Evolutionary conservation across 30 jellyfish, hydroid and myxozoan species (phyloP).

Genomic region (Nemopilema nomurai): DNA sequence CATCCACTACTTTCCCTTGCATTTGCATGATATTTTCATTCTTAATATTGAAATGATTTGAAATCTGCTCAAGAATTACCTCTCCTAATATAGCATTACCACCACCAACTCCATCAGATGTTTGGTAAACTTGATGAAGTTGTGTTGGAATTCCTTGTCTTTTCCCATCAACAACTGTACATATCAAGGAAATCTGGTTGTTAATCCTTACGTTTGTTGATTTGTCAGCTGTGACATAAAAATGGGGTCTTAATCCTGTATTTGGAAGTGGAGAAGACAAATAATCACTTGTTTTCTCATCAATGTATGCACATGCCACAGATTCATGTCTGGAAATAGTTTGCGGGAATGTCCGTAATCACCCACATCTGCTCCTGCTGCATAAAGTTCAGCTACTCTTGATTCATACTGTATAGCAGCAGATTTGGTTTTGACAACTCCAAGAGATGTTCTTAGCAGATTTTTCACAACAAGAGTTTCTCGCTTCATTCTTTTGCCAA

Average conservation of each 20-base stretch:
- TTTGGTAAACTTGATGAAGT: constrained; percentile 9
- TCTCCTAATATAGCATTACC: constrained; percentile 13
- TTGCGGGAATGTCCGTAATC: background rate
- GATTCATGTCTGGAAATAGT: background rate
- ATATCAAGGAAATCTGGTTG: constrained; percentile 31
- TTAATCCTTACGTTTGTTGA: background rate
- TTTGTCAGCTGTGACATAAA: background rate
- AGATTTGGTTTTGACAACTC: constrained; percentile 43
- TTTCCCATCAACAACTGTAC: constrained; percentile 44
- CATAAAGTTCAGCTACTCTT: constrained; percentile 32
- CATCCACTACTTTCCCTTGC: constrained; percentile 48
- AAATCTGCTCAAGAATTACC: background rate
- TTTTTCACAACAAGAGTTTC: constrained; percentile 22
- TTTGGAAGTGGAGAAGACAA: background rate
- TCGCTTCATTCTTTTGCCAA: background rate
- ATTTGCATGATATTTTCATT: constrained; percentile 2
- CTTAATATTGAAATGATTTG: background rate
- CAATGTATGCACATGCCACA: background rate
- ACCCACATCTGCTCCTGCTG: constrained; percentile 8
- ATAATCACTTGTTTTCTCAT: background rate
- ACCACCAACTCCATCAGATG: constrained; percentile 44
- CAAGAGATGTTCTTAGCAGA: constrained; percentile 43
- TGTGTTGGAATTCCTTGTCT: constrained; percentile 19
- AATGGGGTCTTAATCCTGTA: background rate
- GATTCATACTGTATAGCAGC: constrained; percentile 48